Conservation (phyloP, 1,140 invertebrate species). For the Sycobia sp. region DNA sequence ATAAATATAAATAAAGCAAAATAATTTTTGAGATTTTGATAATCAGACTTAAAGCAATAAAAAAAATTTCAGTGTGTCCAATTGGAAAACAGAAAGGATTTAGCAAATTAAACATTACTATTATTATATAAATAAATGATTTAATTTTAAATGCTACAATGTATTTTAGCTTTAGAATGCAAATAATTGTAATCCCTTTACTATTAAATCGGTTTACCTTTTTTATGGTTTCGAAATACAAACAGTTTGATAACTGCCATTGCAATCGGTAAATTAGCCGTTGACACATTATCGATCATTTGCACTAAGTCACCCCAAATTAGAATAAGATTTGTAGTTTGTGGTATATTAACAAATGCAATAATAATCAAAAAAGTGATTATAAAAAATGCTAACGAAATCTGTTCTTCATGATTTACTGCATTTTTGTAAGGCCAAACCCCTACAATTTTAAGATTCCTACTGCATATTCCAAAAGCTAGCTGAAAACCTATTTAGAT, state of each 20-base stretch:
- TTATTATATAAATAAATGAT: too few species aligned
- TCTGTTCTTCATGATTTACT: neutral
- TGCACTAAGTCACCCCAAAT: constrained; percentile 29
- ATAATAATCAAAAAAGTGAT: constrained; percentile 1
- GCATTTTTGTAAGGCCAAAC: constrained; percentile 18
- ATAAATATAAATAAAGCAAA: too few species aligned
- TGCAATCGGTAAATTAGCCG: constrained; percentile 27
- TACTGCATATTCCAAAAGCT: constrained; percentile 10
- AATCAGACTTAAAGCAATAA: too few species aligned
- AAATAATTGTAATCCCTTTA: too few species aligned
- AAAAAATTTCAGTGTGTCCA: too few species aligned
- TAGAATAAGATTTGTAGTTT: constrained; percentile 24
- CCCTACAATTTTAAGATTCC: constrained; percentile 13
- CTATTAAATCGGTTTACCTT: too few species aligned
- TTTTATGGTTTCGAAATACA: constrained; percentile 12
- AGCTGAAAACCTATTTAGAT: constrained; percentile 7
- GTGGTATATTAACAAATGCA: constrained; percentile 10
- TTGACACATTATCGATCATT: constrained; percentile 30
- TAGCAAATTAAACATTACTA: too few species aligned
- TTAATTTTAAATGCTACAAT: too few species aligned
- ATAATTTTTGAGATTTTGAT: too few species aligned
- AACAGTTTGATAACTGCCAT: constrained; percentile 19
- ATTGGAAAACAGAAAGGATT: too few species aligned
- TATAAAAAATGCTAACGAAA: neutral
- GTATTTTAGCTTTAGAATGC: neutral